Evolutionary conservation across 53 echinoderm and acorn worm species (phyloP).

Genomic region (Actinopyga echinites): DNA sequence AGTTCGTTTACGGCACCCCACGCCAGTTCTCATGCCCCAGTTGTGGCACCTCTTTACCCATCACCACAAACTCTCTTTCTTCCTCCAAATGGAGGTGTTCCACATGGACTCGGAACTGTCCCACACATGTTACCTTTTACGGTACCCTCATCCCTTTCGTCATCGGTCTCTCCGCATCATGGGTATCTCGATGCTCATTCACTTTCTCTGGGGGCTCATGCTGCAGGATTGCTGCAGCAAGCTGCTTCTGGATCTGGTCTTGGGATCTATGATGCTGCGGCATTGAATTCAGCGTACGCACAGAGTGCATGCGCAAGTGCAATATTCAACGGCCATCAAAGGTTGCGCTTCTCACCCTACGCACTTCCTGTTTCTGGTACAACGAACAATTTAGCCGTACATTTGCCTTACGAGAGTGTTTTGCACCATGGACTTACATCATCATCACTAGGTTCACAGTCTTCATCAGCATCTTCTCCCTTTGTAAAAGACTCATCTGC

Average conservation of each 20-base stretch:
- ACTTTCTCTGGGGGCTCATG: slow-evolving; percentile 62
- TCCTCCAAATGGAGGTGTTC: slow-evolving; percentile 75
- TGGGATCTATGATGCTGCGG: slow-evolving; percentile 83
- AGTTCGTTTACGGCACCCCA: slow-evolving; percentile 72
- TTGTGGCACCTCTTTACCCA: slow-evolving; percentile 79
- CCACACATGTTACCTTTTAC: slow-evolving; percentile 83
- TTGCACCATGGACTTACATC: slow-evolving; percentile 61
- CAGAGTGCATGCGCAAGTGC: slow-evolving; percentile 90
- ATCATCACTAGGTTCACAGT: slow-evolving; percentile 6
- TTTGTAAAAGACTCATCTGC: slow-evolving; percentile 50
- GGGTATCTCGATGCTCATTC: slow-evolving; percentile 70
- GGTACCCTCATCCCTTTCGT: slow-evolving; percentile 59
- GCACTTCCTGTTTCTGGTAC: slow-evolving; percentile 79
- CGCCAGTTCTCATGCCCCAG: slow-evolving; percentile 79
- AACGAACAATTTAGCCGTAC: slow-evolving; percentile 76
- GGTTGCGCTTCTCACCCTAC: slow-evolving; percentile 93
- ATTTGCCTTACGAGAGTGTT: slow-evolving; percentile 82
- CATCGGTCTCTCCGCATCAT: slow-evolving; percentile 44
- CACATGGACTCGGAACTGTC: slow-evolving; percentile 71
- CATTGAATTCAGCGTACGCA: slow-evolving; percentile 83
- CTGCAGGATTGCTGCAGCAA: slow-evolving; percentile 52
- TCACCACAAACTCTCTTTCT: slow-evolving; percentile 92
- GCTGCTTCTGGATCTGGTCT: slow-evolving; percentile 68
- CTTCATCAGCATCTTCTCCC: slow-evolving; percentile 51
- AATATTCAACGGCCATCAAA: slow-evolving; percentile 93